Evolutionary conservation across 2,888 invertebrate species (phyloP), one percentile per base, ranked within the genome.

Genomic region (Drosophila basisetae): DNA sequence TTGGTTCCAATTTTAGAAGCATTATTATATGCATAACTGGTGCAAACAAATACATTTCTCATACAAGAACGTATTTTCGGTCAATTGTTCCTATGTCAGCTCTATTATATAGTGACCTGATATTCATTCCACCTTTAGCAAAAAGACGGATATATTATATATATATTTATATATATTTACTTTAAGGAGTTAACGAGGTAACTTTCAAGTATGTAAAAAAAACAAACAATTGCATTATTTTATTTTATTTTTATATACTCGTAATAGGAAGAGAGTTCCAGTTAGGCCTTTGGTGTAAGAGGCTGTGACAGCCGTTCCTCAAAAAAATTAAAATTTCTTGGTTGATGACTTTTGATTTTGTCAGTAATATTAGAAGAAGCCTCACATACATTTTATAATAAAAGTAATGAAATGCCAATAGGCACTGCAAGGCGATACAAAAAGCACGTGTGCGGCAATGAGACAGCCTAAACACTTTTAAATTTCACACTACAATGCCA

Each of bases 401-500:
- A 10, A 7, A 28, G 0, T 41, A 10, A n/a, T 31, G 6, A 10
- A 13, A n/a, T 10, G 16, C 41, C 11, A 22, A 35, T 2, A 5
- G 2, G 16, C 13, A 35, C 16, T 35, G 35, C 35, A 35, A 5
- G 16, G 35, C 35, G 35, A 35, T 35, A 16, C 11, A 33, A 28
- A 63, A 33, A 33, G n/a, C 56, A 33, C 16, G 18, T 50, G 28
- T 28, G 1, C 11, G 11, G 6, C 47, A 22, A 16, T 49, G 22
- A 16, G 7, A 49, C 13, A 13, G 4, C 6, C 18, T 11, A 50
- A 39, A 22, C 33, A 50, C 28, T 28, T 50, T 16, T 50, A 77
- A 68, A 83, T 71, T 70, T 77, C 61, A 83, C 74, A 78, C 81
- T 63, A 60, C 63, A 68, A 68, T 82, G 67, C 49, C 50, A 63